phyloP scores from a whole-genome alignment of 1,140 invertebrate species.

The Choristoneura fumiferana region DNA sequence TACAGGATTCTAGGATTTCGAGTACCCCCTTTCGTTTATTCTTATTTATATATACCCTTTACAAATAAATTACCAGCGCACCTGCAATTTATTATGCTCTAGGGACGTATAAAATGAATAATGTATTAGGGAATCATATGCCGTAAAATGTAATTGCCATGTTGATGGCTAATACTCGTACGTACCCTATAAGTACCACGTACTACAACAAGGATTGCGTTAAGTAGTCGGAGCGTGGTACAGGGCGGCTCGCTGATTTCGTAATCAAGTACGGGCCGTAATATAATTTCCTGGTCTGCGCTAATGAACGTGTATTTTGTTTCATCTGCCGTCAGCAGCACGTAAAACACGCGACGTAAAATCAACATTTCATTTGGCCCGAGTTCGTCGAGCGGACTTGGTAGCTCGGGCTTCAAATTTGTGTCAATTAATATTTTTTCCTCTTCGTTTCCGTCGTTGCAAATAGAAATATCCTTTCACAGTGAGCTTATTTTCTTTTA shows the following conservation, averaged over 20 bases:
- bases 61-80: not conserved
- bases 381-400: slow-evolving; percentile 29
- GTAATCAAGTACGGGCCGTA: slow-evolving; percentile 61
- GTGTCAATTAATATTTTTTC: slow-evolving; percentile 51
- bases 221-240: slow-evolving; percentile 2
- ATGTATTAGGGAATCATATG: slow-evolving; percentile 14
- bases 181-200: not conserved
- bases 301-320: slow-evolving; percentile 71
- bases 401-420: slow-evolving; percentile 47
- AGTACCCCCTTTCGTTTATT: not conserved
- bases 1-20: not conserved
- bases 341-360: slow-evolving; percentile 52
- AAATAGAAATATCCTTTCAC: slow-evolving; percentile 35
- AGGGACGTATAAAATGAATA: slow-evolving; percentile 6
- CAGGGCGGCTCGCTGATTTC: slow-evolving; percentile 40
- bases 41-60: slow-evolving; percentile 10
- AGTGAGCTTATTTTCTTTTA: slow-evolving; percentile 21
- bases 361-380: slow-evolving; percentile 64
- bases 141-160: slow-evolving; percentile 11
- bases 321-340: slow-evolving; percentile 52
- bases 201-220: slow-evolving; percentile 6
- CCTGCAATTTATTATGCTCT: slow-evolving; percentile 8
- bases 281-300: slow-evolving; percentile 60
- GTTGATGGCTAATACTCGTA: not conserved
- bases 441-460: slow-evolving; percentile 31